phyloP scores from a whole-genome alignment of 2,888 invertebrate species.

The Limnephilus auricula region DNA sequence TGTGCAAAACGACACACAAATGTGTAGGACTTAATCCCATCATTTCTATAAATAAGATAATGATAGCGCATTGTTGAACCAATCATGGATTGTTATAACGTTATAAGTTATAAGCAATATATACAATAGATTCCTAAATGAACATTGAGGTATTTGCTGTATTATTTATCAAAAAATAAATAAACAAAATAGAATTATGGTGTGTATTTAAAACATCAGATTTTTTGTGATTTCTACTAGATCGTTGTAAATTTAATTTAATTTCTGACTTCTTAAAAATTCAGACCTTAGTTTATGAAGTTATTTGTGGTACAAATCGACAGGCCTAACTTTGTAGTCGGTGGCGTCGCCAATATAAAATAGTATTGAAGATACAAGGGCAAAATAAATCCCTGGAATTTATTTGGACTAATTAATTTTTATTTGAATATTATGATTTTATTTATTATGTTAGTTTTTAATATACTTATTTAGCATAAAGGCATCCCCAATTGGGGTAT shows the following conservation, averaged over 20 bases:
- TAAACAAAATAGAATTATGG: neutral
- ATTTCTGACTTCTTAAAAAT: neutral
- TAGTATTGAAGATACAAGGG: neutral
- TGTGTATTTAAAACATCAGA: neutral
- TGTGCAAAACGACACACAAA: conserved; percentile 12
- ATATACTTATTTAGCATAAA: too few species aligned
- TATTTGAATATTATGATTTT: too few species aligned
- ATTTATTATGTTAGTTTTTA: neutral
- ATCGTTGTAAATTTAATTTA: neutral
- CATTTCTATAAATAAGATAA: conserved; percentile 36
- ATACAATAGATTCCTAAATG: neutral
- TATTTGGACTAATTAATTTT: neutral
- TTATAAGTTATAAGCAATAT: neutral
- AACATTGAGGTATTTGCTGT: neutral
- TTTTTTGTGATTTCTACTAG: neutral
- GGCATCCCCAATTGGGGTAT: too few species aligned
- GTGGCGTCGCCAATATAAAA: neutral
- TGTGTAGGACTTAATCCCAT: neutral
- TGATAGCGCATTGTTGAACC: neutral
- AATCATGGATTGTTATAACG: neutral
- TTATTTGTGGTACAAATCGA: neutral
- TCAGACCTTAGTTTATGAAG: neutral
- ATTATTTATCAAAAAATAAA: neutral
- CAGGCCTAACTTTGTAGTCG: neutral
- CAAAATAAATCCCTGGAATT: neutral